Evolutionary conservation across 2,797 vertebrate genomes (phyloP), one percentile per base, ranked within the genome.

Genomic region (Gadopsis bispinosus): DNA sequence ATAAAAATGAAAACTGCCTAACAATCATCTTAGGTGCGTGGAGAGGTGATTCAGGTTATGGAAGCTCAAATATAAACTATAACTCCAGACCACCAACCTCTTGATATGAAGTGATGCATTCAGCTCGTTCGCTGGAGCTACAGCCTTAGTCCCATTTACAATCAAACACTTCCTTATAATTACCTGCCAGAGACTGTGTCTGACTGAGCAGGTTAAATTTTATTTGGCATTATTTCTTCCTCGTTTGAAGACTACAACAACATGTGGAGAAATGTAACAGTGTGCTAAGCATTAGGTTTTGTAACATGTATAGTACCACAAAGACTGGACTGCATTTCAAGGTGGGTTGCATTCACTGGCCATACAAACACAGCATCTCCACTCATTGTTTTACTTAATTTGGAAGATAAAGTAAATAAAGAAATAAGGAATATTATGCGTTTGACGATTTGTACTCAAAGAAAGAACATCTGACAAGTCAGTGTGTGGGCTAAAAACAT

Each of bases 401-500:
- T 10, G 7, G 16, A 3, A 22, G 0, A 39, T 35, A 2, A 14
- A 31, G 2, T 58, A 6, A 67, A 56, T 20, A 41, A 0, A 58
- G 20, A 37, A 69, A 29, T 11, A 35, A 16, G 17, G 8, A 35
- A 56, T 17, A 14, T 31, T 5, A 53, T 47, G 43, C 16, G 8
- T 39, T 43, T 45, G n/a, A 50, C 1, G 22, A 16, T 51, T 17
- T 48, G 37, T 0, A 26, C 2, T 17, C 39, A 33, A 29, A 7
- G 10, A 75, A 53, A 4, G 19, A 41, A 35, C 14, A 41, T 8
- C 26, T 11, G 45, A 56, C 62, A 41, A 41, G 39, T 73, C 61
- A 71, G 26, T 68, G 67, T 70, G 77, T 79, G 83, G 77, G 84
- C 56, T 83, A 65, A 82, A 91, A 88, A 76, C 62, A 59, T 67